These are phyloP conservation scores for Zygaena filipendulae DNA, from an alignment of 2,888 invertebrate genomes.

Conservation along the genomic window DNA sequence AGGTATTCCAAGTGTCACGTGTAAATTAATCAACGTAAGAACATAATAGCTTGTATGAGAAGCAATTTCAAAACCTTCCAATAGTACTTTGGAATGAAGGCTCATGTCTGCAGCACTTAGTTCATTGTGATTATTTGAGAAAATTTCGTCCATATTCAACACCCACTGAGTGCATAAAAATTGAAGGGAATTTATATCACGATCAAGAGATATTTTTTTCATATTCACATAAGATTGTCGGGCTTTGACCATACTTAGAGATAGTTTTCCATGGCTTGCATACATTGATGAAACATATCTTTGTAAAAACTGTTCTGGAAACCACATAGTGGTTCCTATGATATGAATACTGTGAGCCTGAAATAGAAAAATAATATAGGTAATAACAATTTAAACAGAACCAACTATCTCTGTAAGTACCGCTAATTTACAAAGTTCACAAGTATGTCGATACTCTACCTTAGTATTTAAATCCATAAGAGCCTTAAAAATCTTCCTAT, in stretches of 20 bases:
- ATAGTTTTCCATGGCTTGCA: constrained; percentile 55
- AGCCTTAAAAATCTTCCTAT: constrained; percentile 79
- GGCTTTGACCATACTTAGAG: constrained; percentile 50
- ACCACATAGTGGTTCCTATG: constrained; percentile 85
- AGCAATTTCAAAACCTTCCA: constrained; percentile 75
- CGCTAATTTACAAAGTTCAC: background rate
- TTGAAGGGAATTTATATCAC: constrained; percentile 68
- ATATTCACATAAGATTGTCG: constrained; percentile 67
- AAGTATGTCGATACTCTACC: constrained; percentile 47
- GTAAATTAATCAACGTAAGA: constrained; percentile 72
- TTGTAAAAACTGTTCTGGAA: constrained; percentile 83
- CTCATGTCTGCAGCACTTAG: constrained; percentile 55
- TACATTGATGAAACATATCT: constrained; percentile 70
- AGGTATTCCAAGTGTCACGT: constrained; percentile 77
- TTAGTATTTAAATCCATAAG: constrained; percentile 82
- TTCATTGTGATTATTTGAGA: constrained; percentile 39
- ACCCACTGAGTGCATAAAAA: constrained; percentile 43
- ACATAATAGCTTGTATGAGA: constrained; percentile 69
- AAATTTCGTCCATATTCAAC: constrained; percentile 42
- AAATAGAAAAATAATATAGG: constrained; percentile 20
- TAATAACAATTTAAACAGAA: constrained; percentile 4
- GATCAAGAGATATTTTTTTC: constrained; percentile 69
- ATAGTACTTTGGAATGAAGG: constrained; percentile 43
- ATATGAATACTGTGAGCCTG: constrained; percentile 83
- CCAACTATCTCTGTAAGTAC: background rate